phyloP scores from a whole-genome alignment of 2,888 invertebrate species.

The Leucophenga montana region DNA sequence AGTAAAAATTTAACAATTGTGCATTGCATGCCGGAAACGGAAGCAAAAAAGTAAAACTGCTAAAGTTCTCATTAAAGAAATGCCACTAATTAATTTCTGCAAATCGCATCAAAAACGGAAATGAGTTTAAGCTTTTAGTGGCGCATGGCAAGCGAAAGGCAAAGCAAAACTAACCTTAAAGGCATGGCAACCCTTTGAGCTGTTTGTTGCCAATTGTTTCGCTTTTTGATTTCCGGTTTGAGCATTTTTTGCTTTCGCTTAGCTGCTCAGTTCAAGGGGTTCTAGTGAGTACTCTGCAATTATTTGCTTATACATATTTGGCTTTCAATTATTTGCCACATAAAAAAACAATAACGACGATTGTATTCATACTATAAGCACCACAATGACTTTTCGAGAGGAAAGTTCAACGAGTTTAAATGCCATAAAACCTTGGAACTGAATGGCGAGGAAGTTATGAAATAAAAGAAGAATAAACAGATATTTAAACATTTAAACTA shows the following conservation, averaged over 20 bases:
- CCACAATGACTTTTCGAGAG: too few relatives aligned
- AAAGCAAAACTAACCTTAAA: conserved; percentile 23
- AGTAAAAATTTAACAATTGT: neutral
- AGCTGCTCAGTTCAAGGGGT: neutral
- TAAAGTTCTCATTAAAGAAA: conserved; percentile 28
- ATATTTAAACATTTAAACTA: too few relatives aligned
- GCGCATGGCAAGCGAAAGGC: neutral
- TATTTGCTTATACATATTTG: too few relatives aligned
- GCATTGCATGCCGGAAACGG: too few relatives aligned
- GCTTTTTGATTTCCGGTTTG: conserved; percentile 31
- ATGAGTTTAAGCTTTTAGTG: conserved; percentile 62
- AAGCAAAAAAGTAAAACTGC: too few relatives aligned
- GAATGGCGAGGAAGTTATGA: too few relatives aligned
- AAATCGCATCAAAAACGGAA: conserved; percentile 52
- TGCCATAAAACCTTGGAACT: too few relatives aligned
- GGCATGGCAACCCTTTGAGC: conserved; percentile 42
- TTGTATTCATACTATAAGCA: too few relatives aligned
- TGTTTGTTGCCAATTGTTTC: neutral
- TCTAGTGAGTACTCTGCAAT: conserved; percentile 30
- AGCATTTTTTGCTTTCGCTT: neutral
- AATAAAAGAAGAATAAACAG: too few relatives aligned
- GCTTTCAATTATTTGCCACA: too few relatives aligned
- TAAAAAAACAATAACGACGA: neutral
- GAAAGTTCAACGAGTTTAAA: too few relatives aligned
- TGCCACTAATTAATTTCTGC: conserved; percentile 59